Evolutionary conservation across 2,797 vertebrate genomes (phyloP).

Genomic region (Chrosomus eos): DNA sequence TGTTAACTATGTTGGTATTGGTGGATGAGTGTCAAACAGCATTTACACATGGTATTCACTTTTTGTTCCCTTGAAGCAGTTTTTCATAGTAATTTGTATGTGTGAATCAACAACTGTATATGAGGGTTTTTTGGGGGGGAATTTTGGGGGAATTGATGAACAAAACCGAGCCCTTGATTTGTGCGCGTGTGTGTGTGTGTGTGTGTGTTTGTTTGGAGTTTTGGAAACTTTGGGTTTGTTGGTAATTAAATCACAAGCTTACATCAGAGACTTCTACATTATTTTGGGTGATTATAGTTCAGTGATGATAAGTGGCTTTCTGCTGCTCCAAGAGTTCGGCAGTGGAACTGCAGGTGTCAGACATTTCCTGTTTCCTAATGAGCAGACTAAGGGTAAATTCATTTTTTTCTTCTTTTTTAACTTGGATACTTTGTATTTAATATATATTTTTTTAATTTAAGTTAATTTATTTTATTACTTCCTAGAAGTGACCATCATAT

Average conservation of each 20-base stretch:
- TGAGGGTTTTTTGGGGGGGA: not conserved
- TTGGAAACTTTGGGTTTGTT: not conserved
- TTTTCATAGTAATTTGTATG: not conserved
- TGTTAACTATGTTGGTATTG: not conserved
- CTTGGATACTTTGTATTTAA: not conserved
- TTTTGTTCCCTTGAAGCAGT: not conserved
- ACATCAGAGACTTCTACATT: not conserved
- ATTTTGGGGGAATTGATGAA: not conserved
- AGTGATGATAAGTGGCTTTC: constrained; percentile 32
- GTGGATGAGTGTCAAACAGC: not conserved
- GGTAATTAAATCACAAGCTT: not conserved
- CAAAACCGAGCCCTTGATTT: not conserved
- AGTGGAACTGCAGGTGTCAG: constrained; percentile 5
- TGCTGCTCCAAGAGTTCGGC: constrained; percentile 50
- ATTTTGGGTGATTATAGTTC: not conserved
- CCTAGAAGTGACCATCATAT: not conserved
- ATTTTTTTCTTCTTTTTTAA: not conserved
- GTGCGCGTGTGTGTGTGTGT: too few species aligned
- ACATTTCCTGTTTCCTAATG: not conserved
- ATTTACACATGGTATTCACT: not conserved
- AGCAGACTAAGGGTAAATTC: not conserved
- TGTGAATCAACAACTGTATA: not conserved
- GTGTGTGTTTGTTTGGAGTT: not conserved
- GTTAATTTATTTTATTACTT: not conserved
- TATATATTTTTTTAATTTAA: not conserved